Evolutionary conservation across 2,797 vertebrate species (phyloP), one percentile per base, ranked within the genome.

Genomic region (Iguana delicatissima): DNA sequence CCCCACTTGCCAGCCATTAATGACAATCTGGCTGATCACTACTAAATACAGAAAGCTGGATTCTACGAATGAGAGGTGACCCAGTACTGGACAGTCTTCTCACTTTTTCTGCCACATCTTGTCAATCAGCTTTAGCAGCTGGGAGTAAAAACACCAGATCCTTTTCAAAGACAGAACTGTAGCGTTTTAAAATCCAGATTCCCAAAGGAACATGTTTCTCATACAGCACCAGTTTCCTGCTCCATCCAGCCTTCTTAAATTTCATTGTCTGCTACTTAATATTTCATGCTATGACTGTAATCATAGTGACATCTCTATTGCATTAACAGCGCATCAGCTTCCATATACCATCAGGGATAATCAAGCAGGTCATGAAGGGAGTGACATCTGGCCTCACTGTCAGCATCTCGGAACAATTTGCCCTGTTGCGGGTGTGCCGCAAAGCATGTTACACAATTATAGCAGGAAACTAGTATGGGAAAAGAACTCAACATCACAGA

Each of bases 211-310:
- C 91, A 93, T 8, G 0, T 92, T 92, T 93, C 55, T 89, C 90
- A 90, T 92, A 87, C 91, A 16, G 0, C 13, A 32, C 84, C 82
- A 88, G 55, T 2, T 91, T 80, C 55, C n/a, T 64, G 5, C 46
- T 86, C 86, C 84, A 91, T 79, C 90, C 90, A 91, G 84, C 91
- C 88, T 89, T 92, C 93, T 91, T 95, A 93, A 93, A 92, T 94
- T 92, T 95, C 93, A 94, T 93, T 72, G 50, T 93, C 95, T 89
- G 88, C 82, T 95, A 94, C 94, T 95, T 94, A 29, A 92, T 81
- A 93, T 92, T 74, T 91, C 94, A 95, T 67, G 91, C 93, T 92
- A 88, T 76, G 94, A 93, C 69, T 91, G 92, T 7, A 93, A 94
- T 95, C 90, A 93, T 84, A 0, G 1, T 73, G 57, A 94, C 91